A percentile compares a stretch with the other conserved stretches of the same genome.
Evolutionary conservation across 2,113 vertebrate genomes (phyloP).

Genomic region (Spermophilus dauricus): DNA sequence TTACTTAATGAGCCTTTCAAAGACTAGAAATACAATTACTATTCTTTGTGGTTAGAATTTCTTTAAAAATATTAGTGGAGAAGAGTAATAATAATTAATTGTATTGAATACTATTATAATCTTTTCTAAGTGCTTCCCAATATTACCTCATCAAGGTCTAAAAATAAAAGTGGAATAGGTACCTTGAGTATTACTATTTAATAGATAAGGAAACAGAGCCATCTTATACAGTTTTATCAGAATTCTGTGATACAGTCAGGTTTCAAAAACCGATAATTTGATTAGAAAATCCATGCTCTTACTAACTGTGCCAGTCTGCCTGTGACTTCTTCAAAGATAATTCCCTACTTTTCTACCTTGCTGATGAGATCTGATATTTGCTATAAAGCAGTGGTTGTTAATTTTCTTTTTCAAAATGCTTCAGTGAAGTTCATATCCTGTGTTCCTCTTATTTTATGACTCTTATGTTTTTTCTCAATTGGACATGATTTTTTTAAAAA

Average conservation of each 20-base stretch:
- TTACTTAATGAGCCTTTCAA: constrained; percentile 30
- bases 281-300: background rate
- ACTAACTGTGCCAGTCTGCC: background rate
- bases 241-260: background rate
- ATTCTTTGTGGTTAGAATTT: background rate
- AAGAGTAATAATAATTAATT: background rate
- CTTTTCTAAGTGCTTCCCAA: background rate
- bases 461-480: background rate
- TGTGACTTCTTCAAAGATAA: background rate
- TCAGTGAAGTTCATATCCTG: background rate
- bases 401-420: constrained; percentile 2
- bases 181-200: background rate
- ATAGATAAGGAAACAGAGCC: background rate
- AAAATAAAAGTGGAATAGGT: background rate
- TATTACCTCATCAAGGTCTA: background rate
- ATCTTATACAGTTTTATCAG: background rate
- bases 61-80: background rate
- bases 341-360: background rate
- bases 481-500: background rate
- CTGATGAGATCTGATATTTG: background rate
- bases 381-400: background rate
- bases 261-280: background rate
- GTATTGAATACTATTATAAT: background rate
- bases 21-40: constrained; percentile 37
- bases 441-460: background rate